Evolutionary conservation across 2,797 vertebrate genomes (phyloP), one percentile per base, ranked within the genome.

Genomic region (Acrocephalus scirpaceus): DNA sequence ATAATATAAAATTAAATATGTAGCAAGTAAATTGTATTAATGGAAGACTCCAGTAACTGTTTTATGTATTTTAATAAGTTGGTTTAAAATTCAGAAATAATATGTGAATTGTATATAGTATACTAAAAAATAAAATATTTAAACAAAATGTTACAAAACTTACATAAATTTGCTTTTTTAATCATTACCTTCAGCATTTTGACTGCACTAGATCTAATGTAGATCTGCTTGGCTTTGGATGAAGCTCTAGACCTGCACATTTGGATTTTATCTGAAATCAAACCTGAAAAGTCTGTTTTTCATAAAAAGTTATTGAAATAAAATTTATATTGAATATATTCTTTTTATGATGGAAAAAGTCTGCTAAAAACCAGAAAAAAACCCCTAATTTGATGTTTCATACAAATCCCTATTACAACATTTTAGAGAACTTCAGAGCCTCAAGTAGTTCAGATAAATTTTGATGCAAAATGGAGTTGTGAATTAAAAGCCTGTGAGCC

Each of bases 1-100:
- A 81, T 77, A 88, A 65, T 11, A 40, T 13, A 83, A 86, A 85
- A 88, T 83, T 61, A 83, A 93, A 56, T 84, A 65, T 27, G 10
- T 61, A 75, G 8, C 1, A 91, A 81, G 36, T 66, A 95, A 95
- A 90, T 73, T 58, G 30, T 25, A 34, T 27, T 78, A n/a, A 70
- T 56, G 21, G 58, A 83, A 77, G 16, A 36, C 10, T 78, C 27
- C 13, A 72, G 44, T 38, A 91, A 75, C 7, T 38, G 3, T 23
- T 81, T 62, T 44, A 76, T 9, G 6, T 44, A 65, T 90, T 92
- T 88, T 54, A 80, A 19, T 66, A 32, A 50, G 8, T 3, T 75
- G 4, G 1, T 40, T 86, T 69, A 17, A 14, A 74, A 84, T 80
- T 94, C 21, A 81, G 40, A 87, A 89, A 56, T 22, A 42, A 42